Base-by-base conservation (phyloP, 2,113 vertebrate species). In the Sporophila hypoxantha region DNA sequence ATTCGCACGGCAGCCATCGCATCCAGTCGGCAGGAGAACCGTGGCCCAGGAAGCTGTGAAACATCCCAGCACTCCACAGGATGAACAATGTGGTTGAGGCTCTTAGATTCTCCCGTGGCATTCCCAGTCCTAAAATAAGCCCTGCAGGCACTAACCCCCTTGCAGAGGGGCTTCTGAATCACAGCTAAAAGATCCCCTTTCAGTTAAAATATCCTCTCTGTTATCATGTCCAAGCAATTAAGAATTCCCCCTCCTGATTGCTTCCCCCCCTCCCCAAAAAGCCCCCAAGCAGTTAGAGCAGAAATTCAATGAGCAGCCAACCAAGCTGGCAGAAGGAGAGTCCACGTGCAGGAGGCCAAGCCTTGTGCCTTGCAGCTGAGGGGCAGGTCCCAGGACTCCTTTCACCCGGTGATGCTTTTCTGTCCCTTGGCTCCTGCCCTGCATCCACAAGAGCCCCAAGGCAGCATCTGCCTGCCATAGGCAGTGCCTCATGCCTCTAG, bases 401-500 rank as follows among this genome's bases (percentile, higher is more conserved):
- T 76, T 65, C 34, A 49, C 22, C 32, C 30, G 71, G 21, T 4
- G 30, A 0, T 11, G 23, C 11, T 57, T 19, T 34, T 36, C 52
- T 57, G 32, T 42, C 53, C n/a, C 46, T 76, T 65, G 0, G 1
- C 62, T 75, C 69, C 76, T 42, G 52, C 52, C 44, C 42, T 29
- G 55, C 27, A 32, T 27, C 62, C 0, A 0, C 21, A 27, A 50
- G 41, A 77, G 73, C 44, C 69, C 44, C 5, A 3, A 36, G 46
- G 36, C 46, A 36, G n/a, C 20, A 41, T 30, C 30, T 9, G 36
- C 52, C 37, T 32, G 32, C 44, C 37, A 3, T 0, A 2, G 55
- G 39, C 61, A 52, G 19, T 9, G 8, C 19, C 0, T 6, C 29
- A n/a, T 0, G 0, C 37, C 26, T 25, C 57, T 5, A 8, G 44